These are phyloP conservation scores for Drosophila affinis DNA, from an alignment of 2,888 invertebrate genomes.

Conservation along the genomic window DNA sequence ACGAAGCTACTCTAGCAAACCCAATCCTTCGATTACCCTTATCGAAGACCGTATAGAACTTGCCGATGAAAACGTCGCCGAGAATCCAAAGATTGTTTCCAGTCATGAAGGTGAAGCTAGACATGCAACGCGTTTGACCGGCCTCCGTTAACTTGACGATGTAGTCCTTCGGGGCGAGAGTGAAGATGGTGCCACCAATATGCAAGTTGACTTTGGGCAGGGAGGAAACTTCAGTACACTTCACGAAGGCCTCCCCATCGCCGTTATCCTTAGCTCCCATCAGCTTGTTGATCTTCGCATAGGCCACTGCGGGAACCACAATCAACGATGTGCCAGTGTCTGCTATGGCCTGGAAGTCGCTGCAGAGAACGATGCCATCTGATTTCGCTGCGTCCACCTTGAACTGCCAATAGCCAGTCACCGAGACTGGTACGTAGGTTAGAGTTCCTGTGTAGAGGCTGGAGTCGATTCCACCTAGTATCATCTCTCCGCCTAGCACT, in stretches of 20 bases:
- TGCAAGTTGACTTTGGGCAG: constrained; percentile 91
- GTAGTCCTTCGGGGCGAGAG: constrained; percentile 91
- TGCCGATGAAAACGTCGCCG: constrained; percentile 97
- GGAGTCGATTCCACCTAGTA: constrained; percentile 96
- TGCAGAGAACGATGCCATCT: constrained; percentile 85
- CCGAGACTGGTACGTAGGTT: constrained; percentile 90
- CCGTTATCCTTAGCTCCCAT: constrained; percentile 11
- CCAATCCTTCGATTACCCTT: constrained; percentile 92
- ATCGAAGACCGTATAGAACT: constrained; percentile 97
- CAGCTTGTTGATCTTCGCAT: neutral
- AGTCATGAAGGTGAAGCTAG: constrained; percentile 94
- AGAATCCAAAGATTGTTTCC: constrained; percentile 91
- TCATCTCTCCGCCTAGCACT: constrained; percentile 90
- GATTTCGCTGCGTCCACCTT: constrained; percentile 88
- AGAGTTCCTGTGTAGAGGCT: constrained; percentile 88
- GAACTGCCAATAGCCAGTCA: constrained; percentile 98
- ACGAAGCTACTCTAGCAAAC: constrained; percentile 86
- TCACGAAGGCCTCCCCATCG: constrained; percentile 83
- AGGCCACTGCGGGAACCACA: constrained; percentile 85
- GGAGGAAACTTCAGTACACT: constrained; percentile 89
- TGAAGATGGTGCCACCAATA: constrained; percentile 89
- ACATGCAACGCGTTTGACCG: constrained; percentile 87
- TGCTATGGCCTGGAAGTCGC: constrained; percentile 89
- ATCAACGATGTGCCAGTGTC: constrained; percentile 98
- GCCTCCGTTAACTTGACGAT: constrained; percentile 85